These are phyloP conservation scores for Limnephilus auricula DNA, from an alignment of 2,888 invertebrate genomes.

Conservation along the genomic window DNA sequence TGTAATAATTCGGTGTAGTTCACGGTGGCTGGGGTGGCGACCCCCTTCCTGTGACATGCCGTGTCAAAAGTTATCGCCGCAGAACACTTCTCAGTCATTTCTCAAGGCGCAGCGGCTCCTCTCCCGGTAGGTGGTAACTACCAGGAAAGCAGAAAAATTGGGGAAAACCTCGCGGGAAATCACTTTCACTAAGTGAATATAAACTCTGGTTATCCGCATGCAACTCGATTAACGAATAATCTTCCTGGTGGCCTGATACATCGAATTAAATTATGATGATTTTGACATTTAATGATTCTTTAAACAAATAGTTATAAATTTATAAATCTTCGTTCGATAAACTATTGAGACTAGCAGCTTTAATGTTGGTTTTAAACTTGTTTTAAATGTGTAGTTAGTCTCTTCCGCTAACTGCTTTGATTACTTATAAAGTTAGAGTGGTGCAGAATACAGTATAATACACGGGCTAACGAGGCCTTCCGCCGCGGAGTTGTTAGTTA, in stretches of 20 bases:
- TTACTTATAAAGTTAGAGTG: conserved; percentile 42
- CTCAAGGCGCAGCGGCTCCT: conserved; percentile 49
- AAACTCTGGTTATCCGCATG: conserved; percentile 37
- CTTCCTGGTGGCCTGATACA: not conserved
- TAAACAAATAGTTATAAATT: not conserved
- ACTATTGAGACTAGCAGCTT: not conserved
- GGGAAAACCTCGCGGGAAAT: conserved; percentile 35
- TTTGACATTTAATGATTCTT: not conserved
- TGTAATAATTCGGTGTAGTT: conserved; percentile 7
- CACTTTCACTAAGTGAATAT: conserved; percentile 42
- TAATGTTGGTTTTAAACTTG: not conserved
- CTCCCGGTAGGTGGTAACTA: not conserved
- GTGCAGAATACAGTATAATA: conserved; percentile 39
- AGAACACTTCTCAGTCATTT: conserved; percentile 66
- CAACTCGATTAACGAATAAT: conserved; percentile 7
- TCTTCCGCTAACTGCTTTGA: conserved; percentile 5
- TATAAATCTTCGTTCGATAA: not conserved
- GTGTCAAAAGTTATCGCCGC: conserved; percentile 65
- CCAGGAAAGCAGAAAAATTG: conserved; percentile 36
- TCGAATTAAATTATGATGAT: not conserved
- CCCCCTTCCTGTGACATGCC: conserved; percentile 55
- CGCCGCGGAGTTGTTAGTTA: conserved; percentile 47
- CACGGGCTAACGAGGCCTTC: conserved; percentile 43
- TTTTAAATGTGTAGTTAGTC: not conserved
- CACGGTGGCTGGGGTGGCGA: conserved; percentile 29